Conservation (phyloP, 2,797 vertebrate species). For the Rhyacichthys aspro region DNA sequence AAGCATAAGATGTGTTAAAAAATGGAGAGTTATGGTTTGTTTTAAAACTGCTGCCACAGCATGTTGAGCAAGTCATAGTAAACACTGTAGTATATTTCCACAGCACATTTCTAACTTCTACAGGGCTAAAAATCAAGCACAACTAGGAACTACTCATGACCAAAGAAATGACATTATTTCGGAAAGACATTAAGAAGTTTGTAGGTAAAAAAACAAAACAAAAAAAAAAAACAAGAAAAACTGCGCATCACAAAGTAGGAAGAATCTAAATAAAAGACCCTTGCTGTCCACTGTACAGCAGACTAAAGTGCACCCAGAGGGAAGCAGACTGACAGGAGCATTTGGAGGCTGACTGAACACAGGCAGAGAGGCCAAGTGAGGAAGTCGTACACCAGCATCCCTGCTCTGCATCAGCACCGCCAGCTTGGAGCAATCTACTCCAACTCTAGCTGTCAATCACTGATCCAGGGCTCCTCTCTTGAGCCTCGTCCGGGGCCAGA, state of each 20-base stretch:
- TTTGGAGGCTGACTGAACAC: slow-evolving; percentile 42
- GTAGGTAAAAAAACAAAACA: too few species aligned
- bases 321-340: slow-evolving; percentile 33
- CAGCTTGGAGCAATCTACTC: slow-evolving; percentile 76
- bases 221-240: background rate
- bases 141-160: too few species aligned
- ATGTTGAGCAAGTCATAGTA: too few species aligned
- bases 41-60: too few species aligned
- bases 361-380: slow-evolving; percentile 62
- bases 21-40: too few species aligned
- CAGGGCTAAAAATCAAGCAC: too few species aligned
- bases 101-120: too few species aligned
- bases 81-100: too few species aligned
- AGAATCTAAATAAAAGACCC: background rate
- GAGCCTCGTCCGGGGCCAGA: slow-evolving; percentile 37
- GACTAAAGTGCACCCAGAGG: slow-evolving; percentile 20
- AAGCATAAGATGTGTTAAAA: too few species aligned
- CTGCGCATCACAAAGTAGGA: background rate
- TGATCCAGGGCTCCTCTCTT: slow-evolving; percentile 34
- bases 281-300: slow-evolving; percentile 2
- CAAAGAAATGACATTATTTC: too few species aligned
- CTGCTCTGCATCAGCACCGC: slow-evolving; percentile 72
- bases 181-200: too few species aligned
- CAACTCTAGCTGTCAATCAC: slow-evolving; percentile 63
- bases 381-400: slow-evolving; percentile 51